phyloP scores from a whole-genome alignment of 2,797 vertebrate genomes.

The Garrulus glandarius region DNA sequence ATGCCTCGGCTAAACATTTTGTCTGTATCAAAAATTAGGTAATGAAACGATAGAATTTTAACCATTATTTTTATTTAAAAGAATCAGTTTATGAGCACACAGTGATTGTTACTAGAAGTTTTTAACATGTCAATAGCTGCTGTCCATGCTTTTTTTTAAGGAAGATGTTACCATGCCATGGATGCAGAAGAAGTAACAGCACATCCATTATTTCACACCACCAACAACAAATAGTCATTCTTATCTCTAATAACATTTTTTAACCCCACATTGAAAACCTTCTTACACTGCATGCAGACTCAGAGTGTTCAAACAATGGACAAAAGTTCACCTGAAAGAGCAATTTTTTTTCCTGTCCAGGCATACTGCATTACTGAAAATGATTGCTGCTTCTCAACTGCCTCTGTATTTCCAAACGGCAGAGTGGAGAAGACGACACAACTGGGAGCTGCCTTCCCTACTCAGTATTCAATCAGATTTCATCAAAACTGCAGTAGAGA shows the following conservation, averaged over 20 bases:
- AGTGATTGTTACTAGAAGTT: background rate
- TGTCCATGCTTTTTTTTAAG: background rate
- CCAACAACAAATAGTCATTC: fast-evolving
- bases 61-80: background rate
- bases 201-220: background rate
- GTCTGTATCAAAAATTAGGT: background rate
- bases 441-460: background rate
- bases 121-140: background rate
- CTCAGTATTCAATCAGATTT: background rate
- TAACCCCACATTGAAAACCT: background rate
- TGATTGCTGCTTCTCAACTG: background rate
- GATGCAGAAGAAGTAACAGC: background rate
- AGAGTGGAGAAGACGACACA: background rate
- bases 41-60: background rate
- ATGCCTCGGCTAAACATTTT: background rate
- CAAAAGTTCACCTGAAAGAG: background rate
- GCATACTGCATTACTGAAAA: background rate
- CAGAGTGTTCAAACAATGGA: background rate
- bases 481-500: background rate
- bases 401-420: background rate
- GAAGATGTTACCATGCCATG: background rate
- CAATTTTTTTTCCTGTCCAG: background rate
- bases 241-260: background rate
- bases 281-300: background rate
- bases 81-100: background rate